Conservation (phyloP, 2,797 vertebrate genomes). For the Acanthurus leucopareius region DNA sequence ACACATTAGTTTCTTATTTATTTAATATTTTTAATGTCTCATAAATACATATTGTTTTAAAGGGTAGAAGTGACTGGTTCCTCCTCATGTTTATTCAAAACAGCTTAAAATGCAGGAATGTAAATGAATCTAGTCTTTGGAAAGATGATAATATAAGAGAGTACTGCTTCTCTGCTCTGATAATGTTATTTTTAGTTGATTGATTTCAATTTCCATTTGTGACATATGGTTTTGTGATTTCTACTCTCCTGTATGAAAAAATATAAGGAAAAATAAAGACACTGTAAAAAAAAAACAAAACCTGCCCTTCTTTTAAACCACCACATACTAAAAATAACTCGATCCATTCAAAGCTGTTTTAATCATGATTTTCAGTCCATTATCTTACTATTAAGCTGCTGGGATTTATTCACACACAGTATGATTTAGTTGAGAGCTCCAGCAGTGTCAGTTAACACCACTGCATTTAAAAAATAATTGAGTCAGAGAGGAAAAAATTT, state of each 20-base stretch:
- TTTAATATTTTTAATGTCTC: no score
- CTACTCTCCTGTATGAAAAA: neutral
- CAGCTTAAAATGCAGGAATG: neutral
- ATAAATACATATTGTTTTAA: neutral
- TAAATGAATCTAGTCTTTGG: neutral
- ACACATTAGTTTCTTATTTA: fast-evolving
- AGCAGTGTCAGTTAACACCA: neutral
- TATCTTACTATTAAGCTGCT: neutral
- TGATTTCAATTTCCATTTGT: neutral
- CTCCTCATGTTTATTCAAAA: neutral
- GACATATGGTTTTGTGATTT: neutral
- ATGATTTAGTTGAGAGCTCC: neutral
- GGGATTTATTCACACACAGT: neutral
- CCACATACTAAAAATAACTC: neutral
- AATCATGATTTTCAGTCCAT: neutral
- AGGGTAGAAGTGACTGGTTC: neutral
- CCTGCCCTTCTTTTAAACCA: neutral
- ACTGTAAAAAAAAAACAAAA: neutral
- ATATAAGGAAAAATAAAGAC: neutral
- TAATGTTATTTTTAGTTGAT: neutral
- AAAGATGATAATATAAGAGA: neutral
- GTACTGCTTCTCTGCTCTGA: neutral
- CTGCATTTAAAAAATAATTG: slow-evolving; percentile 9
- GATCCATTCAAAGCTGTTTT: neutral
- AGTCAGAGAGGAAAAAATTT: slow-evolving; percentile 20